Conservation (phyloP, 2,113 vertebrate genomes). For the Cacatua alba region DNA sequence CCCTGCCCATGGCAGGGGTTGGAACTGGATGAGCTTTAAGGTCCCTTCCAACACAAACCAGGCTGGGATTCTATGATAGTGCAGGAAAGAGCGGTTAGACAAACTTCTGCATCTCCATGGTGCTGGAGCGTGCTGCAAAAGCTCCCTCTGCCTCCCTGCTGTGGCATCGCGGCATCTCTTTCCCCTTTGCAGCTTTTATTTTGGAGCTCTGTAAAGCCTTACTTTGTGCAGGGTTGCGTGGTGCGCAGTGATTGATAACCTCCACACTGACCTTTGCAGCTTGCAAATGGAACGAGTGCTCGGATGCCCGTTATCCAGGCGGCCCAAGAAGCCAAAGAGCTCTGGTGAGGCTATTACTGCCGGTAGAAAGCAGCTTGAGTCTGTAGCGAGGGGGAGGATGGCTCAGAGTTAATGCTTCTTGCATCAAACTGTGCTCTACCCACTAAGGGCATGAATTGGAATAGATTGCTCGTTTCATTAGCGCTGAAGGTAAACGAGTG, state of each 20-base stretch:
- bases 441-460: neutral
- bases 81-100: fast-evolving
- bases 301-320: neutral
- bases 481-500: neutral
- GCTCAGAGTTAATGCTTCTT: neutral
- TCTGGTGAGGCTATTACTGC: neutral
- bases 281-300: fast-evolving
- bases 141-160: conserved; percentile 49
- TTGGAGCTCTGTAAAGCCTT: neutral
- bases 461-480: neutral
- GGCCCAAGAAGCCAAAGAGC: neutral
- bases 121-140: neutral
- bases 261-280: neutral
- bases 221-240: neutral
- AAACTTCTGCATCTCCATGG: neutral
- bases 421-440: neutral
- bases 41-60: neutral
- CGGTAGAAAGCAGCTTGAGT: neutral
- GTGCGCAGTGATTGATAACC: neutral
- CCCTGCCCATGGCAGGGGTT: neutral
- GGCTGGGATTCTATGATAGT: no score
- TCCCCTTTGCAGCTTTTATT: neutral
- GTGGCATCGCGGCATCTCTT: neutral
- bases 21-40: neutral
- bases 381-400: neutral